phyloP scores from a whole-genome alignment of 2,113 vertebrate species.

The Atherinomorus stipes region DNA sequence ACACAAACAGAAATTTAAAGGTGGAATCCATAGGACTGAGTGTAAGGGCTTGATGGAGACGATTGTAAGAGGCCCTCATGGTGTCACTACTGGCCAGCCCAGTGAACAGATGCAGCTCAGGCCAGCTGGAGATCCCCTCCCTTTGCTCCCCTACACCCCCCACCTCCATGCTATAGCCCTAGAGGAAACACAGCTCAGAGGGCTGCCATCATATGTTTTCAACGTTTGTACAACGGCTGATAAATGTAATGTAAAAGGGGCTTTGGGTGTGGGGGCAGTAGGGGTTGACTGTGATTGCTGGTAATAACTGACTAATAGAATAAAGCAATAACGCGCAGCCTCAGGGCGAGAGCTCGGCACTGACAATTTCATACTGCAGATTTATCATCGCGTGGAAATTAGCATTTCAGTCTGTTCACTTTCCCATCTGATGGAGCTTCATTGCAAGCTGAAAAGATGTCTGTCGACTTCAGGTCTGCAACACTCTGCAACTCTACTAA shows the following conservation, averaged over 20 bases:
- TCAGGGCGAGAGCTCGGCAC: slow-evolving; percentile 78
- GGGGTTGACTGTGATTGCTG: slow-evolving; percentile 83
- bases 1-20: slow-evolving; percentile 46
- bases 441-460: slow-evolving; percentile 67
- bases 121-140: slow-evolving; percentile 81
- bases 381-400: slow-evolving; percentile 83
- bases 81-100: slow-evolving; percentile 73
- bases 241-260: slow-evolving; percentile 83
- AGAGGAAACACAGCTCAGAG: slow-evolving; percentile 81
- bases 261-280: slow-evolving; percentile 75
- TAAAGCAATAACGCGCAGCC: slow-evolving; percentile 85
- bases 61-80: slow-evolving; percentile 71
- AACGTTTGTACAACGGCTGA: slow-evolving; percentile 83
- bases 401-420: slow-evolving; percentile 83
- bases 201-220: slow-evolving; percentile 84
- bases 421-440: slow-evolving; percentile 75
- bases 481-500: slow-evolving; percentile 55
- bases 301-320: slow-evolving; percentile 89
- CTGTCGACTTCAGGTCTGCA: slow-evolving; percentile 58
- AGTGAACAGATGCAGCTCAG: slow-evolving; percentile 80
- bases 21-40: slow-evolving; percentile 30
- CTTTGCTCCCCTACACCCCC: slow-evolving; percentile 47
- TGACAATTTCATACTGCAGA: slow-evolving; percentile 84
- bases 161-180: slow-evolving; percentile 44
- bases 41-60: slow-evolving; percentile 35